phyloP scores from a whole-genome alignment of 2,113 vertebrate species.

The Channa maculata region DNA sequence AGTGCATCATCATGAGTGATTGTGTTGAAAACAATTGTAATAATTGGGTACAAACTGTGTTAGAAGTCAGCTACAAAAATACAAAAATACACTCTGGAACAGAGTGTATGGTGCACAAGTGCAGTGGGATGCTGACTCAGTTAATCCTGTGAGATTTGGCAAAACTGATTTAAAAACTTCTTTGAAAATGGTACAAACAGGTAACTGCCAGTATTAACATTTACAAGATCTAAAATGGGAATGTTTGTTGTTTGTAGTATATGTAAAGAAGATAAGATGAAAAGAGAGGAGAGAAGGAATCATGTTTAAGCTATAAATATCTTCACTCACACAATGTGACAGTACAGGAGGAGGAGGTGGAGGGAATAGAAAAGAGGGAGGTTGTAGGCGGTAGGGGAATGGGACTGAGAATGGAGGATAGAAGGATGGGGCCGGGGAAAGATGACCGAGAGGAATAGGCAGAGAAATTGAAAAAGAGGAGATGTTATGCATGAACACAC shows the following conservation, averaged over 20 bases:
- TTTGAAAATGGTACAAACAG: not conserved
- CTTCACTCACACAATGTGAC: constrained; percentile 52
- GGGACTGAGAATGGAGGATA: not conserved
- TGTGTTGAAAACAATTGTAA: too few species aligned
- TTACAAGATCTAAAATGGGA: not conserved
- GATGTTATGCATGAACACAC: constrained; percentile 10
- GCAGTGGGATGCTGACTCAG: not conserved
- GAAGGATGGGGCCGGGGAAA: not conserved
- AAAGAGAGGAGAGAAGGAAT: constrained; percentile 38
- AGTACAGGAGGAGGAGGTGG: constrained; percentile 38
- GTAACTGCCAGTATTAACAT: not conserved
- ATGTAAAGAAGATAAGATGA: not conserved
- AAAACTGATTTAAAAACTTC: not conserved
- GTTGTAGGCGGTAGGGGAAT: not conserved
- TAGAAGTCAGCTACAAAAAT: too few species aligned
- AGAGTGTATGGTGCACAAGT: not conserved
- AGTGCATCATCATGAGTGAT: too few species aligned
- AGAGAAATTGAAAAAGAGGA: not conserved
- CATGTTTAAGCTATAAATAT: constrained; percentile 58
- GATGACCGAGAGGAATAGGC: not conserved
- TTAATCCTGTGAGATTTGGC: not conserved
- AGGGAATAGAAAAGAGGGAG: constrained; percentile 2
- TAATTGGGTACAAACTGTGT: too few species aligned
- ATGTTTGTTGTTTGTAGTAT: constrained; percentile 20
- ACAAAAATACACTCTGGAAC: not conserved